Evolutionary conservation across 2,797 vertebrate genomes (phyloP).

Genomic region (Poecilia picta): DNA sequence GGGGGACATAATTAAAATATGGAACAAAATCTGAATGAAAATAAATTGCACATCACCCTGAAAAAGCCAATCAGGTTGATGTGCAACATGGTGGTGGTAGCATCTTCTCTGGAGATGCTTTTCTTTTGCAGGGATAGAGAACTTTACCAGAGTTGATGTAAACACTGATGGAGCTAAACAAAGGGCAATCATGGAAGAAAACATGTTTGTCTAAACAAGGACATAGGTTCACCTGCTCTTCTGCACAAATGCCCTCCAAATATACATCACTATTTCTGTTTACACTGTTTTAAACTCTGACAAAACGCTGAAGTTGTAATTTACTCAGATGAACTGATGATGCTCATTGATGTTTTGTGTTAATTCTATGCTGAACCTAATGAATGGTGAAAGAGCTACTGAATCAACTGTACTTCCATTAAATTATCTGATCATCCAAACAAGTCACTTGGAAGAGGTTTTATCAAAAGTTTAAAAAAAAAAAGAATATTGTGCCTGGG

Average conservation of each 20-base stretch:
- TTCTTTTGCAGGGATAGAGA: not conserved
- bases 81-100: not conserved
- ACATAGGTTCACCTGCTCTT: not conserved
- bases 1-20: not conserved
- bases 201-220: not conserved
- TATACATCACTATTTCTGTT: not conserved
- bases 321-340: not conserved
- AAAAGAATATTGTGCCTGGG: constrained; percentile 18
- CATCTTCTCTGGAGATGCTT: not conserved
- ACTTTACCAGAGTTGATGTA: not conserved
- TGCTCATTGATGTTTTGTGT: not conserved
- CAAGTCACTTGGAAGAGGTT: constrained; percentile 23
- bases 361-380: not conserved
- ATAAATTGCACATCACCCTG: not conserved
- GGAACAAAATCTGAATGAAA: not conserved
- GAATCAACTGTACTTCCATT: not conserved
- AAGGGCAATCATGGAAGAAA: not conserved
- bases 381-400: not conserved
- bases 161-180: not conserved
- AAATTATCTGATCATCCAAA: constrained; percentile 10
- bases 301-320: not conserved
- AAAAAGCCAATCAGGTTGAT: not conserved
- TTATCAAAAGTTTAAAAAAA: constrained; percentile 16
- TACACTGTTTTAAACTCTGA: not conserved
- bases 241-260: not conserved